Evolutionary conservation across 1,140 invertebrate species (phyloP), one percentile per base, ranked within the genome.

Genomic region (Plutomurus gul): DNA sequence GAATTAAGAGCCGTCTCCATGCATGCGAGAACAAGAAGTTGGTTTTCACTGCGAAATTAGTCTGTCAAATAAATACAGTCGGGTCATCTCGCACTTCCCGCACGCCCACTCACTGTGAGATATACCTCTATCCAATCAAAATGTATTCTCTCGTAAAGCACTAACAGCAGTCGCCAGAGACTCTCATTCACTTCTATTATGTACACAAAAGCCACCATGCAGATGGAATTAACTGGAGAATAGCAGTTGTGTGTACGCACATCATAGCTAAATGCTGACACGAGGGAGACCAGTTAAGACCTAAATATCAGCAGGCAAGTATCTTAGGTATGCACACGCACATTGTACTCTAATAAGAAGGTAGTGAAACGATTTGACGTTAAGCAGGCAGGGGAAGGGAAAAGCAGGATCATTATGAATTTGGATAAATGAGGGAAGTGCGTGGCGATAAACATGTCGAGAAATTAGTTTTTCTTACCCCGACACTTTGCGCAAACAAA

Each of bases 371-470:
- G 51, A 16, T 7, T 13, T 3, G 46, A n/a, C n/a, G 46, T 3
- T 47, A 22, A 22, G 47, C 6, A 65, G 13, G 13, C 46, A 33
- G 51, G 3, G 56, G 22, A 30, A 56, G 30, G 20, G 30, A 27
- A 27, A 56, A 56, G 25, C 25, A 7, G 30, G 47, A 13, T 22
- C 25, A 65, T 65, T 65, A 65, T 33, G 30, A 65, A 65, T 65
- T 36, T 16, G 56, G 56, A 65, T 65, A 65, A 65, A 65, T 65
- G 56, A n/a, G 30, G 56, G 36, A 65, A 65, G 56, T 65, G 56
- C 56, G 56, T 65, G 56, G 56, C 27, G n/a, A 65, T 65, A 65
- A 65, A 65, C 56, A 65, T 65, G 56, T 36, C 56, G 27, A 65
- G 56, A 65, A 65, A 65, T 65, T 65, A 65, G 56, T 65, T 65